Evolutionary conservation across 2,888 invertebrate species (phyloP), one percentile per base, ranked within the genome.

Genomic region (Abrostola triplasia): DNA sequence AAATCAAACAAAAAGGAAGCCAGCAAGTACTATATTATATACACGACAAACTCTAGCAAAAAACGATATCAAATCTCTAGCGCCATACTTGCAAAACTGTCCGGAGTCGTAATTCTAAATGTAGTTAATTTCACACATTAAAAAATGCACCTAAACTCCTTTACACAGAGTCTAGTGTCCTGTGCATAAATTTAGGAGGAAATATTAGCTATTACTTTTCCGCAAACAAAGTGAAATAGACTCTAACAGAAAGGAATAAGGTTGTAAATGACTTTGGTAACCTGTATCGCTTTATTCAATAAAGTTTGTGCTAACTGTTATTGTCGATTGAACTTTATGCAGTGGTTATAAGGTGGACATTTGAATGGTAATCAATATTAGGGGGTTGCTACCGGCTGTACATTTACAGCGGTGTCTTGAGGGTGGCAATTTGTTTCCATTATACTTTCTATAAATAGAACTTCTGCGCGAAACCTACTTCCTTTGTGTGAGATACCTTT

Each of bases 391-490:
- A 69, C 75, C 71, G 81, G 83, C 75, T 86, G 87, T 88, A 85
- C 88, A 86, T 89, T 92, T 90, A 79, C 85, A 86, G 88, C 67
- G 84, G 81, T 76, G 76, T 78, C 57, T 77, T 76, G 69, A 76
- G 87, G 87, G 87, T 81, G 84, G 77, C 9, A 53, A 80, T 64
- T 57, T 59, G 88, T 91, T 87, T 91, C 88, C 92, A 92, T 84
- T 87, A 78, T 57, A 50, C 36, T 6, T 54, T 76, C 65, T 83
- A 81, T 73, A 79, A 79, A 84, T 83, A 84, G 70, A 73, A 59
- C 40, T 60, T 40, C 56, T 44, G 62, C 48, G 57, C 42, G 57
- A 52, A 60, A 59, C 51, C 44, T 57, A 70, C 64, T 59, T 59
- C 63, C 58, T 47, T 47, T 47, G 44, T 13, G 44, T 60, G 44